phyloP scores from a whole-genome alignment of 2,113 vertebrate species.

The Chloroceryle aenea region DNA sequence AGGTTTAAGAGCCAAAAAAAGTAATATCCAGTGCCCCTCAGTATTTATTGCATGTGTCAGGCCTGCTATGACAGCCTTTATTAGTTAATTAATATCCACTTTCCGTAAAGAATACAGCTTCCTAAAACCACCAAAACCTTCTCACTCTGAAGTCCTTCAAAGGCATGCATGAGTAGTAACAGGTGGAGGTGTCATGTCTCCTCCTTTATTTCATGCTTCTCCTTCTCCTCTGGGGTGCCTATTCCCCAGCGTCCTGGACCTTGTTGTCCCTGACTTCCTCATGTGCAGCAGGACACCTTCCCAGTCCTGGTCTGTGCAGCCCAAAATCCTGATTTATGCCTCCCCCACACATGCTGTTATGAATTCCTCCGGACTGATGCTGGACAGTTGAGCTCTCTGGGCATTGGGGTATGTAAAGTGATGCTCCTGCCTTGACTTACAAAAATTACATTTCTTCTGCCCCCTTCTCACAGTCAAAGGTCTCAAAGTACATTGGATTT shows the following conservation, averaged over 20 bases:
- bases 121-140: not conserved
- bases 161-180: not conserved
- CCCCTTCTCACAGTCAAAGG: not conserved
- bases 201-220: not conserved
- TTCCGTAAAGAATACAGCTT: not conserved
- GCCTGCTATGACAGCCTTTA: not conserved
- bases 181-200: not conserved
- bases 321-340: not conserved
- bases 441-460: not conserved
- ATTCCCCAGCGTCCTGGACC: not conserved
- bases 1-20: slow-evolving; percentile 14
- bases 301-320: not conserved
- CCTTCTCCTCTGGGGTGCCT: not conserved
- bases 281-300: not conserved
- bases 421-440: not conserved
- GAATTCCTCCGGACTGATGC: accelerated
- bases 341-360: accelerated
- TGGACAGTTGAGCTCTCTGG: accelerated
- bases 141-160: not conserved
- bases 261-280: not conserved
- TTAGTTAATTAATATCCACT: not conserved
- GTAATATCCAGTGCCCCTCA: not conserved
- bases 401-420: accelerated
- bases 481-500: not conserved
- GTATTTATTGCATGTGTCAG: not conserved